A percentile compares a stretch with the other conserved stretches of the same genome.
Conservation (phyloP, 1,140 invertebrate genomes). For the Ips typographus region DNA sequence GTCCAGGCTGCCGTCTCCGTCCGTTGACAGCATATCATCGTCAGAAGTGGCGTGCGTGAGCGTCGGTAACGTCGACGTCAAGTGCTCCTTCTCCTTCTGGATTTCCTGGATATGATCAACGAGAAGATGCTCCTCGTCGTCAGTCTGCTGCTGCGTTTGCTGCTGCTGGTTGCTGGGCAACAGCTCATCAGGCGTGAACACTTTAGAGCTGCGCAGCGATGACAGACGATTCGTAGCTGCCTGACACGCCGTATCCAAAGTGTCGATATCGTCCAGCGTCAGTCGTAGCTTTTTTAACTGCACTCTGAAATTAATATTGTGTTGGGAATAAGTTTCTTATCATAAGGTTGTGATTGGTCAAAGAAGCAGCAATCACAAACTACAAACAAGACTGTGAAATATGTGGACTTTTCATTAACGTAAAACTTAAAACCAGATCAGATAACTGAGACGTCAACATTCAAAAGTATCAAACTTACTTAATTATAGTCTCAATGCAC, state of each 20-base stretch:
- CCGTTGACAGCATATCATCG: constrained; percentile 77
- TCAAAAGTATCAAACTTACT: constrained; percentile 39
- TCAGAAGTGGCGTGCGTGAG: constrained; percentile 78
- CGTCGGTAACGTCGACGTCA: constrained; percentile 78
- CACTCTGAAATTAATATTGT: constrained; percentile 23
- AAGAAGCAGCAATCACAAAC: neutral
- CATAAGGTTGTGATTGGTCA: neutral
- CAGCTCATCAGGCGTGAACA: constrained; percentile 66
- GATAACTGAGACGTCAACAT: too few species aligned
- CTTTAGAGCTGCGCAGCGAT: constrained; percentile 72
- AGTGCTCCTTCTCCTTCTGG: constrained; percentile 77
- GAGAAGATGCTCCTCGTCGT: constrained; percentile 69
- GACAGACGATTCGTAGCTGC: constrained; percentile 74
- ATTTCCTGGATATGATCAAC: constrained; percentile 73
- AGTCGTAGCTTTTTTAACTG: constrained; percentile 71
- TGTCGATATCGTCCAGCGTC: constrained; percentile 86
- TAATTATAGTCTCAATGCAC: constrained; percentile 86
- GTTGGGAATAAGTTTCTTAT: neutral
- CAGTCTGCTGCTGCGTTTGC: constrained; percentile 50
- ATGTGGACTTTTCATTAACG: too few species aligned
- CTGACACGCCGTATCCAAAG: constrained; percentile 78
- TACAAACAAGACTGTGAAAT: too few species aligned
- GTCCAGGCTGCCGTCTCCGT: constrained; percentile 68
- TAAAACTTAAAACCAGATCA: too few species aligned
- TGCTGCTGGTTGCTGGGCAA: constrained; percentile 52